Evolutionary conservation across 2,797 vertebrate genomes (phyloP), one percentile per base, ranked within the genome.

Genomic region (Chaetodon trifasciatus): DNA sequence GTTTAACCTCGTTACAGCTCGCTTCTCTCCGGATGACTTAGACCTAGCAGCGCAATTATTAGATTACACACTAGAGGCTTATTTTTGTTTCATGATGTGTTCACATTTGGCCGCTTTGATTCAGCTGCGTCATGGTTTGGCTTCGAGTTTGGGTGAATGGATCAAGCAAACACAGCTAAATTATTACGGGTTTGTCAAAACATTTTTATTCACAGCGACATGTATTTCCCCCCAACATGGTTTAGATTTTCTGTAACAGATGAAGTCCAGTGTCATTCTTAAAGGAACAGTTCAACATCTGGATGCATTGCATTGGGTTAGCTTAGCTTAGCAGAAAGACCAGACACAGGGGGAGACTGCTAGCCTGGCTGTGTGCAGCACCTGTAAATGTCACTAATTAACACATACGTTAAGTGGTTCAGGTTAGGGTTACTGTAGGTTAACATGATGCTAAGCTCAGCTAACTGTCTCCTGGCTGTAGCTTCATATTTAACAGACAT

Each of bases 1-100:
- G 61, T 81, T 84, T 64, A 81, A 82, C 77, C 79, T 86, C 78
- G 53, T 81, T 81, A 69, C 13, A 47, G 50, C n/a, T 11, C 70
- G 46, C 46, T 68, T 78, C 67, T 61, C 35, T 56, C 66, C 56
- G 40, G 55, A 1, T 40, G 40, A 32, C 28, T 40, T 40, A 6
- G 16, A 16, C 70, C 49, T 66, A 57, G 71, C 40, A 21, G 21
- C 49, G 32, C 39, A 40, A 68, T 79, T 23, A 49, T 70, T 19
- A 53, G 21, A 64, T 78, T 76, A 56, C 52, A 60, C 74, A 55
- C 4, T 21, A 70, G 46, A 55, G 56, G 57, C 21, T 49, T 63
- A 2, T 57, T 50, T 11, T 66, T 70, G 16, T 49, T 56, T 49
- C 16, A 17, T 81, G 60, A 61, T 37, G 15, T 37, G n/a, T 53